Base-by-base conservation (phyloP, 2,797 vertebrate genomes). In the Australoheros facetus region DNA sequence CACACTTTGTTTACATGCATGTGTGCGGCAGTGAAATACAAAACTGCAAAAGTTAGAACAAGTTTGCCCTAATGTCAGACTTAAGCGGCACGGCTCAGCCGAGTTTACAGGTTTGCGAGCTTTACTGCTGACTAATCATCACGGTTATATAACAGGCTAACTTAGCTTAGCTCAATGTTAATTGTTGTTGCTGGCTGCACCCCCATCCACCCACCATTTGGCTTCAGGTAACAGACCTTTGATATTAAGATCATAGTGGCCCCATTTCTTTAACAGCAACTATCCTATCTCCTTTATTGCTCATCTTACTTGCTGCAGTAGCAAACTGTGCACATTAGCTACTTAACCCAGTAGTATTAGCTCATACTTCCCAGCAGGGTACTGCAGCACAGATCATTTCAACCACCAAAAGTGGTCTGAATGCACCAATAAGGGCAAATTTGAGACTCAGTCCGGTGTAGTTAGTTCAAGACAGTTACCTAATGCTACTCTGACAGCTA, bases 61-160 rank as follows among this genome's bases (percentile, higher is more conserved):
- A 32, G 48, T 30, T 1, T 71, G 45, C 10, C 23, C 37, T 13
- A 12, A 58, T 39, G 19, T 60, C 48, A 79, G 16, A 26, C 30
- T 26, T 12, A 16, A 32, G 4, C 26, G 28, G 45, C 71, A 54
- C 37, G 59, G 10, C 66, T 82, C 58, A 64, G 45, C 75, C 78
- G 51, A 77, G 69, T 34, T 32, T 26, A 45, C 76, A 73, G 34
- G 11, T 75, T 54, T 56, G 16, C 17, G 7, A 19, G 2, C 11
- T 7, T 14, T 58, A 34, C 66, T 73, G 21, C 69, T 73, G 73
- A 58, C 39, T 19, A 7, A 53, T 71, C n/a, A 75, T 42, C 54
- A 73, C 32, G 13, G 57, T 92, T 86, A 86, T 79, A 80, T 80
- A 90, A 90, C 74, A 84, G 11, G 64, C 62, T 78, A 77, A 71